A percentile compares a stretch with the other conserved stretches of the same genome.
These are phyloP conservation scores for Syrphus vitripennis DNA, from an alignment of 2,888 invertebrate species.

Conservation along the genomic window DNA sequence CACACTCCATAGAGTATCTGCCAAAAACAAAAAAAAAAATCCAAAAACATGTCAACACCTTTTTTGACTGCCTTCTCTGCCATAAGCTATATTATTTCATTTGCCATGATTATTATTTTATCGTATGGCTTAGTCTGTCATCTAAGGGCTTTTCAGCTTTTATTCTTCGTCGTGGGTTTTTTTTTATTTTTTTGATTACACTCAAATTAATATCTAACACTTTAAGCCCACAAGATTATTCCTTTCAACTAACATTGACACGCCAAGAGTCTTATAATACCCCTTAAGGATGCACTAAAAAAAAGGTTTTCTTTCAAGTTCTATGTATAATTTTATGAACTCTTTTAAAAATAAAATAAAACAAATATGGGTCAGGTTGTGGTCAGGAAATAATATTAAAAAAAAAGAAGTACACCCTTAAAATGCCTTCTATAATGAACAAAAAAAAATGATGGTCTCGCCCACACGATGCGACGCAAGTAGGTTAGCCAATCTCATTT, in stretches of 20 bases:
- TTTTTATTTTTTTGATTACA: background rate
- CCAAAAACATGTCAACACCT: background rate
- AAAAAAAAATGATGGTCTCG: background rate
- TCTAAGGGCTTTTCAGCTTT: background rate
- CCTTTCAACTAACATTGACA: background rate
- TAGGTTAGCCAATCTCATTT: conserved; percentile 23
- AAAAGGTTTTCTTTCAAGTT: background rate
- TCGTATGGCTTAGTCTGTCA: background rate
- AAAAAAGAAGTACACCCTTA: background rate
- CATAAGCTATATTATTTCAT: background rate
- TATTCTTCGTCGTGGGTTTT: background rate
- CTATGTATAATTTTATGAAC: background rate
- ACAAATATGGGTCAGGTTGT: conserved; percentile 18
- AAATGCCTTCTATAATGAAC: conserved; percentile 8
- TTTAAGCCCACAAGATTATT: conserved; percentile 1
- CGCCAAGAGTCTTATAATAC: background rate
- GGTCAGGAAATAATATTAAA: conserved; percentile 17
- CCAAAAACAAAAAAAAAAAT: background rate
- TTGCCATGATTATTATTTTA: background rate
- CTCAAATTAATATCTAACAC: background rate
- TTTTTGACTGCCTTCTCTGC: background rate
- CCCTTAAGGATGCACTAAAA: background rate
- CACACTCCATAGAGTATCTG: background rate
- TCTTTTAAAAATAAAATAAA: conserved; percentile 1
- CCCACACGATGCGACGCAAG: background rate